Base-by-base conservation (phyloP, 2,888 invertebrate genomes). In the Macrosoma leucophasiata region DNA sequence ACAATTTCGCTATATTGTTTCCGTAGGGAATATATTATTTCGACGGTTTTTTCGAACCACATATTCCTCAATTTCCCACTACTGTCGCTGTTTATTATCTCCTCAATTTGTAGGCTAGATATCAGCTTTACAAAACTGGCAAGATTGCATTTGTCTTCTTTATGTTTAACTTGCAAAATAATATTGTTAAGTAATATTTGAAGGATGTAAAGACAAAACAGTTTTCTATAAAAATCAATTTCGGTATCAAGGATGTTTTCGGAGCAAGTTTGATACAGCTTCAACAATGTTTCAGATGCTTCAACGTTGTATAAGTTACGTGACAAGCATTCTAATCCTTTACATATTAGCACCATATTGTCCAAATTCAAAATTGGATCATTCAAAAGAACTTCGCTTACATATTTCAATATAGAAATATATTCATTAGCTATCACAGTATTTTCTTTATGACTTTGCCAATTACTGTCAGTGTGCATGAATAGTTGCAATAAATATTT, bases 41-140 rank as follows among this genome's bases (percentile, higher is more conserved):
- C 66, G 60, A 73, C 65, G 13, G 64, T 57, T 45, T 70, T 70
- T 45, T 79, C 76, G 53, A 69, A 72, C 39, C 73, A 69, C 8
- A 58, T 33, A 51, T 75, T 81, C 36, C 62, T 66, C 13, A 63
- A 45, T 54, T 64, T 69, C 9, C 82, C 77, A 46, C 53, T 53
- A 46, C 66, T 69, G 48, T 68, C 63, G 23, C 42, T 48, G 22
- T 47, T 58, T 26, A 41, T 37, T 5, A 22, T 30, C n/a, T 57
- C 45, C 31, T 39, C 43, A 35, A 58, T 52, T 39, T 61, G 29
- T 23, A 57, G 27, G 30, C 48, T 50, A 9, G 43, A 50, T 5
- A 64, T 36, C 9, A 68, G 36, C 12, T 52, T 22, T 27, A 74
- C 19, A 22, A 68, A 48, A 10, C 35, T 47, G 34, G 56, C 51